Base-by-base conservation (phyloP, 2,797 vertebrate species). In the Petrocephalus schoutedeni region DNA sequence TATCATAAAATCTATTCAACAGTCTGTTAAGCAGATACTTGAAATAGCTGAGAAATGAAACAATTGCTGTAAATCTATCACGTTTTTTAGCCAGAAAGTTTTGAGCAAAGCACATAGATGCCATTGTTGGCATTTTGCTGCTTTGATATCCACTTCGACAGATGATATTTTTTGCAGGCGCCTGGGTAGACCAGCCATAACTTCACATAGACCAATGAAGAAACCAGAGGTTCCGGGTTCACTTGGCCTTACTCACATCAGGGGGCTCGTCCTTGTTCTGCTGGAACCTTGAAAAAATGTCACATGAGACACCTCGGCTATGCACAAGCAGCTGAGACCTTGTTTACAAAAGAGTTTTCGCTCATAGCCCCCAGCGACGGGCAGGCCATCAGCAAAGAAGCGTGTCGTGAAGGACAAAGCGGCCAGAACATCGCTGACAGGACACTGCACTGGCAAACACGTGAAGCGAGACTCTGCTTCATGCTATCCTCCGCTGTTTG, bases 11-110 rank as follows among this genome's bases (percentile, higher is more conserved):
- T 95, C 94, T 94, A 91, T 92, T 94, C 93, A 94, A 92, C 95
- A 96, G 95, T 96, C 93, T 96, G 95, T 93, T 94, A 92, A 95
- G 92, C 96, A 96, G 95, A 96, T 95, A 95, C 94, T 91, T 95
- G 91, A 95, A 95, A 94, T 95, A 94, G 92, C 93, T 95, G 93
- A 95, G 94, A 95, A 95, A 93, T 89, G 59, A 93, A 94, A 91
- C 91, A 93, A 92, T 91, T 90, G 94, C 92, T 91, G 93, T 96
- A 96, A 96, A 96, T 96, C 95, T 93, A 92, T 95, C 95, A 94
- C 86, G 28, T 32, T 89, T 94, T 94, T 90, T 91, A 90, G 87
- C 93, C 92, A 94, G 94, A 95, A 95, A 91, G 94, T 94, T 94
- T 94, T 90, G 92, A 94, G 93, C 92, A 92, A 92, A 93, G 54